A percentile compares a stretch with the other conserved stretches of the same genome.
phyloP scores from a whole-genome alignment of 2,113 vertebrate species.

The Elachura formosa region DNA sequence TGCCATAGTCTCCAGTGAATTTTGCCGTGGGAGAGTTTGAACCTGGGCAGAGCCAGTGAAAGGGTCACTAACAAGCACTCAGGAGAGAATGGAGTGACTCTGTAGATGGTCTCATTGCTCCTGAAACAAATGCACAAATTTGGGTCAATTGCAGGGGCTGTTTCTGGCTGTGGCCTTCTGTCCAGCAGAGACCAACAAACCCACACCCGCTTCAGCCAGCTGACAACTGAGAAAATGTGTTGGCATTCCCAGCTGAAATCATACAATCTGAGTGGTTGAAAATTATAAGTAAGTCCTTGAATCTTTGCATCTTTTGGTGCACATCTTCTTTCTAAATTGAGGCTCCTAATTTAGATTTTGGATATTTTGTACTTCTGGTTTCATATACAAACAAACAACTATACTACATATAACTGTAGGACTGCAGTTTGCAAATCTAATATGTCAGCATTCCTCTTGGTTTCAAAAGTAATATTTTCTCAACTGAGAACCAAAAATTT shows the following conservation, averaged over 20 bases:
- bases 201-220: background rate
- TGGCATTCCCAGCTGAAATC: background rate
- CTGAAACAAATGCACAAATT: background rate
- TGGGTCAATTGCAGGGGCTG: background rate
- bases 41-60: background rate
- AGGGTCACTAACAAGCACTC: rapidly evolving
- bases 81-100: background rate
- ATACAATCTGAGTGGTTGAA: background rate
- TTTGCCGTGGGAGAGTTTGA: background rate
- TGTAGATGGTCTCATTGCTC: background rate
- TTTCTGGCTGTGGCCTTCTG: background rate
- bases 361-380: background rate
- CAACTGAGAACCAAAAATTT: background rate
- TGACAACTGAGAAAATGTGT: background rate
- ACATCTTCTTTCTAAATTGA: background rate
- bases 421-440: background rate
- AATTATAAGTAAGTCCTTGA: background rate
- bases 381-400: background rate
- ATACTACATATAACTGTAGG: background rate
- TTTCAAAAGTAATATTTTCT: background rate
- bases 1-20: background rate
- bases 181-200: background rate
- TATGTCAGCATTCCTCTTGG: background rate
- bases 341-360: background rate
- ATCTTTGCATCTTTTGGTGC: background rate